Percentiles rank a stretch among this genome's conserved stretches.
These are phyloP conservation scores for Halichoerus grypus DNA, from an alignment of 2,113 vertebrate species.

Conservation along the genomic window DNA sequence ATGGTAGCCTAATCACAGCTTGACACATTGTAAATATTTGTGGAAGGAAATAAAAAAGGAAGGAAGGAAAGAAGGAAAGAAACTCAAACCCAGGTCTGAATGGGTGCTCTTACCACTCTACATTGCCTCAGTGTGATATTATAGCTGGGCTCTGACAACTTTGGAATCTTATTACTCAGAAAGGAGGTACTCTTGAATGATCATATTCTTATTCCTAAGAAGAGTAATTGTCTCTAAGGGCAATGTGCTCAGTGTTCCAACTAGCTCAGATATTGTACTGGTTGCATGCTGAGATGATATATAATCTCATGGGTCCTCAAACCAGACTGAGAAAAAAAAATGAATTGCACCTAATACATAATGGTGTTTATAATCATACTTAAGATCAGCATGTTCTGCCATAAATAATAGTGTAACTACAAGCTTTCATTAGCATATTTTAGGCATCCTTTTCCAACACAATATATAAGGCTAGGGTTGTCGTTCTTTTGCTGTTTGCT, in stretches of 20 bases:
- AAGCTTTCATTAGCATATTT: conserved; percentile 65
- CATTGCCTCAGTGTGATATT: background rate
- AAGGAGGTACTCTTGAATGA: background rate
- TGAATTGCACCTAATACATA: conserved; percentile 66
- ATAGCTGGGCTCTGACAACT: background rate
- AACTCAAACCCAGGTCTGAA: background rate
- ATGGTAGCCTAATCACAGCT: background rate
- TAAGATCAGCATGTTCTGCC: conserved; percentile 58
- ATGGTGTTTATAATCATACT: conserved; percentile 60
- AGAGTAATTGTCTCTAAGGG: background rate
- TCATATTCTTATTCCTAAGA: conserved; percentile 3
- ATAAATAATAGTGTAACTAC: conserved; percentile 64
- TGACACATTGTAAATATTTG: background rate
- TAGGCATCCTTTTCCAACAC: conserved; percentile 15
- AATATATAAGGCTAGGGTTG: background rate
- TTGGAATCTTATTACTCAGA: background rate
- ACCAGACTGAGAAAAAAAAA: conserved; percentile 52
- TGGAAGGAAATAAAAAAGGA: background rate
- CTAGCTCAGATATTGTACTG: background rate
- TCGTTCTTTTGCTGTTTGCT: conserved; percentile 30
- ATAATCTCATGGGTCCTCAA: conserved; percentile 44
- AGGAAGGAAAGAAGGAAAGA: background rate
- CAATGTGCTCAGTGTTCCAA: background rate
- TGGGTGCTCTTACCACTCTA: background rate
- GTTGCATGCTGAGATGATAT: conserved; percentile 45